Evolutionary conservation across 2,888 invertebrate species (phyloP).

Genomic region (Callyntrura sp.): DNA sequence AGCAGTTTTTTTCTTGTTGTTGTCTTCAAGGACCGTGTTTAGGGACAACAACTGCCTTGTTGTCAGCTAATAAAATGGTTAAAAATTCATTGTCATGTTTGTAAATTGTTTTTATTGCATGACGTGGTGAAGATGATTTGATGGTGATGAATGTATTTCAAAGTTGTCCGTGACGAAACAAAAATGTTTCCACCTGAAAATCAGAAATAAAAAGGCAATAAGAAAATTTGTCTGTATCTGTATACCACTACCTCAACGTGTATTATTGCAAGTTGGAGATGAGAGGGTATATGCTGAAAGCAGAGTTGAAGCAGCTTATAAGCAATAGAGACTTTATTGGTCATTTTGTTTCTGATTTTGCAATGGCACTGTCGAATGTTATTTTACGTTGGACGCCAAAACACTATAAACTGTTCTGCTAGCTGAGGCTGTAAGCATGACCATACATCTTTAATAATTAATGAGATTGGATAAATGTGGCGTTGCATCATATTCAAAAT

Average conservation of each 20-base stretch:
- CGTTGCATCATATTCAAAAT: slow-evolving; percentile 15
- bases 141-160: slow-evolving; percentile 14
- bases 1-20: slow-evolving; percentile 4
- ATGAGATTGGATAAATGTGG: slow-evolving; percentile 46
- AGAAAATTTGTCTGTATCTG: neutral
- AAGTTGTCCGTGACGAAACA: slow-evolving; percentile 20
- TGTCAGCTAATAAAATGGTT: slow-evolving; percentile 37
- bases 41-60: slow-evolving; percentile 48
- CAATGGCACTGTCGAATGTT: neutral
- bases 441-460: slow-evolving; percentile 44
- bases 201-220: neutral
- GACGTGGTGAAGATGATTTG: neutral
- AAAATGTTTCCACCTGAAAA: slow-evolving; percentile 45
- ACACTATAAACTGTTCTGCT: neutral
- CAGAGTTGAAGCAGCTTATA: neutral
- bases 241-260: too few species aligned
- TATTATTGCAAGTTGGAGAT: neutral
- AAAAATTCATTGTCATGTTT: slow-evolving; percentile 34
- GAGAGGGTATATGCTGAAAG: neutral
- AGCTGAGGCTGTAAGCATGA: neutral
- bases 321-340: neutral
- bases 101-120: neutral
- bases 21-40: slow-evolving; percentile 53
- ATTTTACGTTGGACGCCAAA: too few species aligned
- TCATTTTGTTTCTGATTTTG: slow-evolving; percentile 13